Base-by-base conservation (phyloP, 2,888 invertebrate species). In the Nomada hirtipes region DNA sequence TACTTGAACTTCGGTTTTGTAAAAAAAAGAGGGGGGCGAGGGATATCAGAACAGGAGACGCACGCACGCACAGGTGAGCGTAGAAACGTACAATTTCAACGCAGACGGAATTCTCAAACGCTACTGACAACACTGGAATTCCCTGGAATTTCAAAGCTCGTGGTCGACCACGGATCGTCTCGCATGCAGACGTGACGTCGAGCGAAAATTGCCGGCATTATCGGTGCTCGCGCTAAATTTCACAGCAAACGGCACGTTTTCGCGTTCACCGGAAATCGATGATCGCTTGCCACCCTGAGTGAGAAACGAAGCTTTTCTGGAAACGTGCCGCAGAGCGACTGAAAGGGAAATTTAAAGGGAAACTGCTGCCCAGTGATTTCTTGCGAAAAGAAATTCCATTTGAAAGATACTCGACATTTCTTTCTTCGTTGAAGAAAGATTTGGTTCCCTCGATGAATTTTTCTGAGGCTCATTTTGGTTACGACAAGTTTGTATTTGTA, bases 51-150 rank as follows among this genome's bases (percentile, higher is more conserved):
- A 55, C 47, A 50, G 59, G 64, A 59, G 36, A 55, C 65, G 50
- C 65, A 55, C 57, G 72, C 23, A 55, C 63, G 71, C 84, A 59
- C 73, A 71, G n/a, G 65, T 60, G 72, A 53, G 29, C 71, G 71
- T 73, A 80, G 69, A 60, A 81, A 61, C 69, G 79, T 79, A 83
- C 75, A 79, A 79, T 84, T 82, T 73, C 86, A 68, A 86, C 78
- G 85, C 78, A 78, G 63, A 53, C 71, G 67, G 83, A 86, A 86
- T 85, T 78, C 83, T 76, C 70, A 74, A 85, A 73, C 73, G 85
- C 52, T 76, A 64, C 70, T 60, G 73, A 60, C 73, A 64, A 72
- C 64, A 50, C 74, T 69, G 78, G 76, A 79, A 81, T 78, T 81
- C 76, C 83, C 73, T 70, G 78, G 83, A 85, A 78, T 85, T 79